phyloP scores from a whole-genome alignment of 2,113 vertebrate genomes.

The Myotis lucifugus region DNA sequence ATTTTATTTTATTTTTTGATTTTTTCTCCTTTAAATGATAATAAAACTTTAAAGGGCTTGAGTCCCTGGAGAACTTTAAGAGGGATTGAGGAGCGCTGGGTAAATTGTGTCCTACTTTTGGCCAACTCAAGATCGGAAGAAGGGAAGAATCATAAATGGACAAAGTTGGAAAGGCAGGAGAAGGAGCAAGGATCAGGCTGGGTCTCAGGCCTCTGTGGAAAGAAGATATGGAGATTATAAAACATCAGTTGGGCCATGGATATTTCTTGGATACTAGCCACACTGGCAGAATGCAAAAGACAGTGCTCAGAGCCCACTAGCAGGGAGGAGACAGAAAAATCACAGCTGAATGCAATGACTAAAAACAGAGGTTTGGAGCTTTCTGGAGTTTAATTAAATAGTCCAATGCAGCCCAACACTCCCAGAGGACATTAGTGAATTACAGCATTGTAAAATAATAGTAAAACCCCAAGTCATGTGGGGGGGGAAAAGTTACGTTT shows the following conservation, averaged over 20 bases:
- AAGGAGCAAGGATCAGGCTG: background rate
- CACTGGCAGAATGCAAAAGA: background rate
- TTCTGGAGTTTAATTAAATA: background rate
- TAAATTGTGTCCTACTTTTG: background rate
- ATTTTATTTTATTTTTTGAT: too few relatives aligned
- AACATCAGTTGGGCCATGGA: background rate
- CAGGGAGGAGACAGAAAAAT: background rate
- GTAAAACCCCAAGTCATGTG: background rate
- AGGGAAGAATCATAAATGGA: background rate
- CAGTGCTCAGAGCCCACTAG: background rate
- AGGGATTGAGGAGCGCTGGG: background rate
- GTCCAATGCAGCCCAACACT: background rate
- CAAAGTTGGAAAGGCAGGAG: background rate
- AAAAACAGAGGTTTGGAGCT: background rate
- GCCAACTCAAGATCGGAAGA: background rate
- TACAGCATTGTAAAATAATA: background rate
- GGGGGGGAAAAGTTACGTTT: background rate
- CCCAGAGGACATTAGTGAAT: background rate
- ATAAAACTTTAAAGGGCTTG: background rate
- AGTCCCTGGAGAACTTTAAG: background rate
- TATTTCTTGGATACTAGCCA: background rate
- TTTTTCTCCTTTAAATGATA: background rate
- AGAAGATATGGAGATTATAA: background rate
- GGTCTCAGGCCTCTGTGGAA: background rate
- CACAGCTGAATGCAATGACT: background rate